These are phyloP conservation scores for Atta texana DNA, from an alignment of 1,140 invertebrate genomes.

Conservation along the genomic window DNA sequence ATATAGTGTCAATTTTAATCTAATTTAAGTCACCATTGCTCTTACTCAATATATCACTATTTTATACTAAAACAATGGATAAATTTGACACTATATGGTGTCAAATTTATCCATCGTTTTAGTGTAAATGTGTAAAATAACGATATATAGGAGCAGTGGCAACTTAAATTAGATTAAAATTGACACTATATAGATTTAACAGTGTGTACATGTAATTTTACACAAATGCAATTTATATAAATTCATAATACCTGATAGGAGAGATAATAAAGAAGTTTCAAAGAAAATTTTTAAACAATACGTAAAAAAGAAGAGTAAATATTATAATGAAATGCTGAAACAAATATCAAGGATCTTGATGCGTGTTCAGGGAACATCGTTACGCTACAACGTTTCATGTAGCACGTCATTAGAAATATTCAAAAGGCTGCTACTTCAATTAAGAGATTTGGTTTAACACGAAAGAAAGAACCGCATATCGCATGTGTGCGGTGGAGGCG, in stretches of 20 bases:
- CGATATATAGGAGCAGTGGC: too few species aligned
- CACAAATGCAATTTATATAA: constrained; percentile 10
- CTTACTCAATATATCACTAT: too few species aligned
- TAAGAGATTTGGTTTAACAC: constrained; percentile 57
- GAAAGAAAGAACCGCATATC: constrained; percentile 39
- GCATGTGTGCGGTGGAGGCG: constrained; percentile 52
- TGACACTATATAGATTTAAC: too few species aligned
- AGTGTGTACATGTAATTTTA: too few species aligned
- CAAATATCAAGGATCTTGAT: constrained; percentile 23
- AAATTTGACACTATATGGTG: too few species aligned
- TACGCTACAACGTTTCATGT: constrained; percentile 31
- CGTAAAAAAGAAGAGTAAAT: not conserved
- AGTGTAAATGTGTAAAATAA: too few species aligned
- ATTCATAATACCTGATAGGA: not conserved
- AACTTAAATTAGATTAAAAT: too few species aligned
- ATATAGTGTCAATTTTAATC: too few species aligned
- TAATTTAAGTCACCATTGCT: too few species aligned
- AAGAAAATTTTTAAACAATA: not conserved
- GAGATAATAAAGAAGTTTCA: not conserved
- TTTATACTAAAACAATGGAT: too few species aligned
- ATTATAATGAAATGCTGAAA: not conserved
- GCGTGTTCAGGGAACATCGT: constrained; percentile 5
- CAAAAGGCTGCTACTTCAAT: constrained; percentile 56
- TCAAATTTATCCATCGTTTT: too few species aligned
- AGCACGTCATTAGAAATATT: constrained; percentile 39